These are phyloP conservation scores for Smithornis capensis DNA, from an alignment of 2,113 vertebrate genomes.

Conservation along the genomic window DNA sequence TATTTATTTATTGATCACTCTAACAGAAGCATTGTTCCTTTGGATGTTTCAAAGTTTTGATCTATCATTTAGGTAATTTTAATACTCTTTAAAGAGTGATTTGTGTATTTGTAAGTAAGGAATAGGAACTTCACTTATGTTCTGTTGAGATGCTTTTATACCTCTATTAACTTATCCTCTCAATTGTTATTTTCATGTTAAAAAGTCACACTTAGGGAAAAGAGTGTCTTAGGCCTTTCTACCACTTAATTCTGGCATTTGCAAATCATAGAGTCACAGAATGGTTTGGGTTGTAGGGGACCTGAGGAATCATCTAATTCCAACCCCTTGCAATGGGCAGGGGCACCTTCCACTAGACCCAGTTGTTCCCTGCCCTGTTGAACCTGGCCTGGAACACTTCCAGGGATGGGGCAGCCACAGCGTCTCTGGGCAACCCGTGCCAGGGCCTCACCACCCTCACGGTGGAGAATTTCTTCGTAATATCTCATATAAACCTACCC, in stretches of 20 bases:
- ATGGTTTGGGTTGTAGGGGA: background rate
- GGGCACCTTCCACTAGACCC: background rate
- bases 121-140: background rate
- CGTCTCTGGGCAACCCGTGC: background rate
- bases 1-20: background rate
- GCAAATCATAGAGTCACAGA: background rate
- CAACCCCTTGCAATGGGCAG: background rate
- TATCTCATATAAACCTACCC: background rate
- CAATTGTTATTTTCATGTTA: background rate
- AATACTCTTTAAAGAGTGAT: background rate
- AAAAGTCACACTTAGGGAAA: background rate
- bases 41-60: background rate
- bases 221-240: background rate
- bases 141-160: background rate
- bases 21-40: background rate
- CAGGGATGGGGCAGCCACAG: background rate
- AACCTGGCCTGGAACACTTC: rapidly evolving
- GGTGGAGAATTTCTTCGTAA: background rate
- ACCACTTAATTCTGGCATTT: background rate
- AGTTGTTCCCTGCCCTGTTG: rapidly evolving
- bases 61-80: background rate
- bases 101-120: background rate
- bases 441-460: rapidly evolving
- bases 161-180: background rate
- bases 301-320: background rate